Evolutionary conservation across 2,797 vertebrate species (phyloP).

Genomic region (Sebastes steindachneri): DNA sequence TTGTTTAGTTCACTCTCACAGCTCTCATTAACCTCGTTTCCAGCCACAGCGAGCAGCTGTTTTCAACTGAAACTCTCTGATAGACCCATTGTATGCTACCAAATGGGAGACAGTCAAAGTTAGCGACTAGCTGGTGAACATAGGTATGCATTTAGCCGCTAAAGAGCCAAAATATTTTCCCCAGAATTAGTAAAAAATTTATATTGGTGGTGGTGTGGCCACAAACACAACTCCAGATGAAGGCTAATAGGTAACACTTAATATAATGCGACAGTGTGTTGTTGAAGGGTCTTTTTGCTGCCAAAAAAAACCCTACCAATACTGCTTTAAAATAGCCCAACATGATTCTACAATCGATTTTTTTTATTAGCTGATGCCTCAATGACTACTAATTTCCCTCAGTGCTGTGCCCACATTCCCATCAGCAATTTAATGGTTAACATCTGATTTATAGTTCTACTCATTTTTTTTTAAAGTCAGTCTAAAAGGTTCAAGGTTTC

Average conservation of each 20-base stretch:
- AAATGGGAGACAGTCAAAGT: neutral
- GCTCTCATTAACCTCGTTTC: no score
- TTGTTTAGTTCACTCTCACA: no score
- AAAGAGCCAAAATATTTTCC: neutral
- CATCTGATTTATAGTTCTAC: neutral
- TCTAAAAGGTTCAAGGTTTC: conserved; percentile 40
- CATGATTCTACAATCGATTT: neutral
- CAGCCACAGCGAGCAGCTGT: neutral
- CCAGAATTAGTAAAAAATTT: no score
- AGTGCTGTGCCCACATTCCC: neutral
- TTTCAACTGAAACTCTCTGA: neutral
- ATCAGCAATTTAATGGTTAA: neutral
- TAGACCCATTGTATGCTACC: neutral
- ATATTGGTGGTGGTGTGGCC: no score
- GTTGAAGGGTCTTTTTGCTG: no score
- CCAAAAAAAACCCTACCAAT: neutral
- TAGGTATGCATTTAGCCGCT: neutral
- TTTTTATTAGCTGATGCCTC: neutral
- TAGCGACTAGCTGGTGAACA: neutral
- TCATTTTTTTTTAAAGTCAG: neutral
- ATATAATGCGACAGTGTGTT: no score
- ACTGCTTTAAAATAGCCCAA: neutral
- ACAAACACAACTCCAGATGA: no score
- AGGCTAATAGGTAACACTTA: neutral
- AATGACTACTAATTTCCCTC: neutral